These are phyloP conservation scores for Caenorhabditis panamensis DNA, from an alignment of 2,888 invertebrate genomes.

Conservation along the genomic window DNA sequence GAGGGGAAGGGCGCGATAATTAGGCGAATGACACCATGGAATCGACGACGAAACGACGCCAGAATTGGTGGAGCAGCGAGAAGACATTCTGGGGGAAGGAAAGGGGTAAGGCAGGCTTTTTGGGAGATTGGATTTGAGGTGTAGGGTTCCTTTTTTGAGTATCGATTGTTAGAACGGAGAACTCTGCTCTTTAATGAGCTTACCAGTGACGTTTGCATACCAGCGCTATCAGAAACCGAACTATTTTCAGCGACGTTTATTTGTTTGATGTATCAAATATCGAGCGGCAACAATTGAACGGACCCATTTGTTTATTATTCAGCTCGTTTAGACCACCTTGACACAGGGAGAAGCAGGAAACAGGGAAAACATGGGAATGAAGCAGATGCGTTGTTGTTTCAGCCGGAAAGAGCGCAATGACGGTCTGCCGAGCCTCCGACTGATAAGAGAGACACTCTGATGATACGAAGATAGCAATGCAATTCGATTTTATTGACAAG, in stretches of 20 bases:
- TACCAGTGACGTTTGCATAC: background rate
- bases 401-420: constrained; percentile 8
- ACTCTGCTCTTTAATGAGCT: background rate
- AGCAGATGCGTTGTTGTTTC: background rate
- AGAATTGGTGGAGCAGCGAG: background rate
- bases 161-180: too few relatives aligned
- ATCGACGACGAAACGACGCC: background rate
- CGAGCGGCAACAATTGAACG: too few relatives aligned
- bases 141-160: too few relatives aligned
- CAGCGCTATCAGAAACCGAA: background rate
- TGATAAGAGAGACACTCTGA: background rate
- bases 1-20: constrained; percentile 24
- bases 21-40: constrained; percentile 12
- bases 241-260: too few relatives aligned
- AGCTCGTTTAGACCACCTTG: too few relatives aligned
- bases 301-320: too few relatives aligned
- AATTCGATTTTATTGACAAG: constrained; percentile 26
- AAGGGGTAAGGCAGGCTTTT: too few relatives aligned
- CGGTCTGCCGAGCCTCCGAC: background rate
- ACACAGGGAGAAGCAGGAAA: too few relatives aligned
- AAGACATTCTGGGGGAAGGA: background rate
- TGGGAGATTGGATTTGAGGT: background rate
- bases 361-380: background rate
- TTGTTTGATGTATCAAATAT: too few relatives aligned
- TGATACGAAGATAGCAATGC: background rate